Conservation (phyloP, 2,888 invertebrate species). For the Lymantria dispar region DNA sequence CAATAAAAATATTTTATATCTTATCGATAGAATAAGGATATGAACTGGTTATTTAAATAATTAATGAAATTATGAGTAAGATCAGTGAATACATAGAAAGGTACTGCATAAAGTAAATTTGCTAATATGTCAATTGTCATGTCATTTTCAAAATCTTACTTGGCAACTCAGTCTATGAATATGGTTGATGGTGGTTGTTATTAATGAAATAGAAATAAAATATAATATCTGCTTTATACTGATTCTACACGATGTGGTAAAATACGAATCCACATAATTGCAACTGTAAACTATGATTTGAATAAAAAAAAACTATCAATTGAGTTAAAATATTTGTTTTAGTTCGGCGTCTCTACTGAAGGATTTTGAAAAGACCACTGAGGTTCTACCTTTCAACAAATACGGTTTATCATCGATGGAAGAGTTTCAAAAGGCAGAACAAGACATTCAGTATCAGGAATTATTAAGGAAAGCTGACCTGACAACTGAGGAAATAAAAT, state of each 20-base stretch:
- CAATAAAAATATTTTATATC: no score
- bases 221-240: not conserved
- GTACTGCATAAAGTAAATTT: no score
- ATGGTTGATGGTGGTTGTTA: no score
- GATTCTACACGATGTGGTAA: conserved; percentile 6
- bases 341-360: conserved; percentile 65
- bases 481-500: conserved; percentile 70
- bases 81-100: no score
- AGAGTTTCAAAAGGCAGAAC: conserved; percentile 65
- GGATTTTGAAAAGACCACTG: conserved; percentile 64
- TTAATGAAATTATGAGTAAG: no score
- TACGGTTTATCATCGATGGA: conserved; percentile 69
- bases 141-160: no score
- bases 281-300: not conserved
- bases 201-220: no score
- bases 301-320: not conserved
- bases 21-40: no score
- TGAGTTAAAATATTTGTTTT: conserved; percentile 19
- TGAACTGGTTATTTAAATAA: no score
- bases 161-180: no score
- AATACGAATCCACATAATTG: not conserved
- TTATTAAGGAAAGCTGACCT: conserved; percentile 73
- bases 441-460: conserved; percentile 63
- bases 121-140: no score
- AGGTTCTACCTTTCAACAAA: conserved; percentile 64